Evolutionary conservation across 2,113 vertebrate species (phyloP), one percentile per base, ranked within the genome.

Genomic region (Tapirus terrestris): DNA sequence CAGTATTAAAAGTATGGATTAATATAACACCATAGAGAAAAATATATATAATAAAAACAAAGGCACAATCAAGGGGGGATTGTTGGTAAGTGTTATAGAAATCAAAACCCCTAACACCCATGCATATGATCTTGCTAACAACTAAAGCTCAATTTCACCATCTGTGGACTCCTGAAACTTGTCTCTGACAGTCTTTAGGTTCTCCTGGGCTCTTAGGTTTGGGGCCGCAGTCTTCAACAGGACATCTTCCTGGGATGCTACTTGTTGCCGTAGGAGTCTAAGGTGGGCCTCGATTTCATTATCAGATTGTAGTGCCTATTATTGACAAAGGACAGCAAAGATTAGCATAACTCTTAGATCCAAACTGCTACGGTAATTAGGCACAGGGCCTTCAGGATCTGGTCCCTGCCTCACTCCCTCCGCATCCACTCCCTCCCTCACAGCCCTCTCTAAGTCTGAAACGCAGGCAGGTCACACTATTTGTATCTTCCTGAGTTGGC

Each of bases 201-300:
- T 99, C 97, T 99, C 99, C 79, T 98, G 31, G 75, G 99, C 99
- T 90, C 99, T 99, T 29, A 99, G 97, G 96, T 99, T 99, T 4
- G 99, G 99, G 56, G 99, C 98, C 23, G 99, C 92, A 27, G 99
- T 99, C 95, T 96, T 99, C 96, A 99, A 94, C 58, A 99, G 98
- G 75, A 96, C 39, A 0, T 5, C 98, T 89, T 99, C 99, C 70
- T 99, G 96, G 31, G 98, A 94, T 9, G 98, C 98, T 25, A 99
- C 60, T 5, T 99, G 98, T 81, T 99, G 98, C 93, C 91, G 98
- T 76, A 99, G 98, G 61, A 92, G 97, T 23, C 98, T 96, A 16
- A 99, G 85, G 17, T 98, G 97, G 60, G 98, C 93, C 79, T 99
- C 98, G 20, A 99, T 90, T 36, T 99, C 99, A 94, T 99, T 92